These are phyloP conservation scores for Sebastiscus albofasciatus DNA, from an alignment of 2,797 vertebrate species.

Conservation along the genomic window DNA sequence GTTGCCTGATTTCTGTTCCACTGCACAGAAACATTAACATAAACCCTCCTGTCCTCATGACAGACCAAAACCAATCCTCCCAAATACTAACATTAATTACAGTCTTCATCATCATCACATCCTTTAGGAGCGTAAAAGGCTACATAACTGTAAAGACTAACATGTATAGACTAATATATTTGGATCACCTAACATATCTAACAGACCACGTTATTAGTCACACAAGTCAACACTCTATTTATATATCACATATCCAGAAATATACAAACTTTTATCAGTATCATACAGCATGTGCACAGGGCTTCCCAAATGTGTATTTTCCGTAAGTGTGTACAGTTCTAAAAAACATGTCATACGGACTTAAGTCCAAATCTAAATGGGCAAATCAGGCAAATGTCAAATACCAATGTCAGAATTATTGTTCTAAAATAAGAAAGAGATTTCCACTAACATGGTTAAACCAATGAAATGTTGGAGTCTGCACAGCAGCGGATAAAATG, in stretches of 20 bases:
- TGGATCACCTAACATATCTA: slow-evolving; percentile 72
- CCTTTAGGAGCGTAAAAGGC: slow-evolving; percentile 39
- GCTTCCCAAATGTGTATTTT: slow-evolving; percentile 10
- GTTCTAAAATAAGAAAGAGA: neutral
- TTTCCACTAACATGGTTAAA: slow-evolving; percentile 14
- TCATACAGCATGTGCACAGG: neutral
- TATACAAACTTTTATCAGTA: slow-evolving; percentile 44
- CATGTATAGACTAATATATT: slow-evolving; percentile 82
- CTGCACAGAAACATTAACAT: neutral
- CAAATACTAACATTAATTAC: neutral
- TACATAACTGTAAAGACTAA: slow-evolving; percentile 71
- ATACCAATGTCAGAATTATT: neutral
- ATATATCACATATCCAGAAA: slow-evolving; percentile 49
- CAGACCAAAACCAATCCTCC: neutral
- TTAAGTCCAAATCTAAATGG: neutral
- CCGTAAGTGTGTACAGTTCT: neutral
- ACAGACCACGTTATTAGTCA: slow-evolving; percentile 63
- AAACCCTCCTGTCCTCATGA: neutral
- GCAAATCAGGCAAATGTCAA: neutral
- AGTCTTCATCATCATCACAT: neutral
- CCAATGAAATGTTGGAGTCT: neutral
- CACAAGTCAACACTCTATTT: slow-evolving; percentile 59
- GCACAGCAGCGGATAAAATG: neutral
- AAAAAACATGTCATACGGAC: neutral
- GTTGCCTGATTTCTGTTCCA: neutral